These are phyloP conservation scores for Mimachlamys varia DNA, from an alignment of 2,888 invertebrate species.

Conservation along the genomic window DNA sequence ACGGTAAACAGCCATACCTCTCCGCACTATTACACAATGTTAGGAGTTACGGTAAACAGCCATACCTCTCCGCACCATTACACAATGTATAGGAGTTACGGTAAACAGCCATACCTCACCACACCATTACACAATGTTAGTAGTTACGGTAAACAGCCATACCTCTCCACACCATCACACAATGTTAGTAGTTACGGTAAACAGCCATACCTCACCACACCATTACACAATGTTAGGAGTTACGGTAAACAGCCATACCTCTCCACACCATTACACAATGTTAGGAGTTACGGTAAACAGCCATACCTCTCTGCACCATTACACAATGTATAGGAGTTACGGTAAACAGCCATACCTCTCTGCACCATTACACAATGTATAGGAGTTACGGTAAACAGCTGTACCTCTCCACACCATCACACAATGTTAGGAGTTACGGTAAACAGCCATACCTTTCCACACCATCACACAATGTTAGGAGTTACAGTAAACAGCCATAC, in stretches of 20 bases:
- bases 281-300: neutral
- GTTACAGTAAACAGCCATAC: neutral
- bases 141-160: neutral
- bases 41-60: neutral
- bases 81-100: neutral
- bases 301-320: neutral
- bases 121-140: neutral
- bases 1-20: neutral
- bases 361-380: neutral
- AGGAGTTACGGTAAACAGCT: neutral
- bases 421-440: neutral
- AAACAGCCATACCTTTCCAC: neutral
- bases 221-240: neutral
- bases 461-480: slow-evolving; percentile 9
- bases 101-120: neutral
- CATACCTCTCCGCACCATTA: neutral
- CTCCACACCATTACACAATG: neutral
- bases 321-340: neutral
- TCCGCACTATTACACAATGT: neutral
- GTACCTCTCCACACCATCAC: neutral
- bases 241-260: neutral
- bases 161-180: neutral
- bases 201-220: neutral
- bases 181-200: neutral
- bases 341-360: neutral